phyloP scores from a whole-genome alignment of 2,113 vertebrate genomes.

The Neolamprologus modestus region DNA sequence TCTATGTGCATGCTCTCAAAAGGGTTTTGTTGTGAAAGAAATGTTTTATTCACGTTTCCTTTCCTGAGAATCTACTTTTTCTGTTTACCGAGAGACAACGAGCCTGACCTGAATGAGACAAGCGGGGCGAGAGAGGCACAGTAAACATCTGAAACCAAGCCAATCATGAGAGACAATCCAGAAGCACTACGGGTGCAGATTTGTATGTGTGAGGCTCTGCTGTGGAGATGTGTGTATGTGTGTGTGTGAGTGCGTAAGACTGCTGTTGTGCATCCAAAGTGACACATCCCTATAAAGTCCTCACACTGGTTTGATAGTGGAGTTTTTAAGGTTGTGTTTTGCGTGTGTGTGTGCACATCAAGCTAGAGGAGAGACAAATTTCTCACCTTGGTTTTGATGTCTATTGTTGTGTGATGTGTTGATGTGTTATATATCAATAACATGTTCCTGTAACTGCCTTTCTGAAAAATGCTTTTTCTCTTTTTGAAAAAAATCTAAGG shows the following conservation, averaged over 20 bases:
- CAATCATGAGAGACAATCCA: neutral
- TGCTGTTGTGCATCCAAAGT: neutral
- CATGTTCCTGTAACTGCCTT: neutral
- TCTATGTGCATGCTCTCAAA: neutral
- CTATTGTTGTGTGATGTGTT: neutral
- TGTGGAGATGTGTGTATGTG: neutral
- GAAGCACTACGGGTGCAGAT: neutral
- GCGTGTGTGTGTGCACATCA: neutral
- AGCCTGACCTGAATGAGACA: conserved; percentile 20
- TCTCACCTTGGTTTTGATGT: neutral
- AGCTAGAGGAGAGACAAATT: neutral
- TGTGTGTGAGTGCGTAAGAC: neutral
- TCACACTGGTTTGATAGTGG: neutral
- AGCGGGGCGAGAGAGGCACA: neutral
- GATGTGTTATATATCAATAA: neutral
- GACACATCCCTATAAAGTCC: conserved; percentile 1
- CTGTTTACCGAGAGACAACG: conserved; percentile 17
- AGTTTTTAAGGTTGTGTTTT: neutral
- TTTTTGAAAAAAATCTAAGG: neutral
- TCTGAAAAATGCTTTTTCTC: neutral
- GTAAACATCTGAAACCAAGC: neutral
- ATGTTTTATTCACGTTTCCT: conserved; percentile 32
- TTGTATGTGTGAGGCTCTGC: neutral
- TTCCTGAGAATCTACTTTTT: neutral
- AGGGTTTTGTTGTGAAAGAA: neutral